Evolutionary conservation across 2,113 vertebrate genomes (phyloP).

Genomic region (Macroglossus sobrinus): DNA sequence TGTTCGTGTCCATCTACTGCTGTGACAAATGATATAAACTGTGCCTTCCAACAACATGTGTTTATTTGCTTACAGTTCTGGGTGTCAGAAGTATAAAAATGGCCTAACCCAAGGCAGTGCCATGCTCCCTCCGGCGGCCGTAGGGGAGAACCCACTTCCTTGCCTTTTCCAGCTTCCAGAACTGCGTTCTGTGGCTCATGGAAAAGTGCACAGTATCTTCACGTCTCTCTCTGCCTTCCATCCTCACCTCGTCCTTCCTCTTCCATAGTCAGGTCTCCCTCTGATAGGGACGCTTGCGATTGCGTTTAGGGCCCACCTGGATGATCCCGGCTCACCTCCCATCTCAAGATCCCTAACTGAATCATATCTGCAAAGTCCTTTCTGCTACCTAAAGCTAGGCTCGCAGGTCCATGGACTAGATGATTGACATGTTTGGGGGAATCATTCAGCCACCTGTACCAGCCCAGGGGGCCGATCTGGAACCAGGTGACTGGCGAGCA

Average conservation of each 20-base stretch:
- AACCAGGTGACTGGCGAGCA: not conserved
- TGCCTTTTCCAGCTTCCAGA: not conserved
- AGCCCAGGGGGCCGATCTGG: not conserved
- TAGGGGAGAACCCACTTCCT: not conserved
- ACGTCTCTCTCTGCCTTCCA: not conserved
- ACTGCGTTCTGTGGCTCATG: accelerated
- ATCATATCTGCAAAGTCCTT: no score
- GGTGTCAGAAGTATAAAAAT: not conserved
- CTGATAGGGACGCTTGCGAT: not conserved
- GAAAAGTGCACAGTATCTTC: accelerated
- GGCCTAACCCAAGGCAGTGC: not conserved
- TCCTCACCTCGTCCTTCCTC: no score
- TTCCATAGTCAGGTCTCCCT: not conserved
- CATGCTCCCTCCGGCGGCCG: accelerated
- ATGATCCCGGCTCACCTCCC: not conserved
- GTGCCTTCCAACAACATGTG: not conserved
- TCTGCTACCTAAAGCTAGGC: not conserved
- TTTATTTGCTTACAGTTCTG: not conserved
- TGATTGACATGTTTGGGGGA: not conserved
- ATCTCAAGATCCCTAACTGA: not conserved
- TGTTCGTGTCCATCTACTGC: not conserved
- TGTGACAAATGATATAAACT: accelerated
- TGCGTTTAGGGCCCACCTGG: not conserved
- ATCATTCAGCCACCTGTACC: not conserved
- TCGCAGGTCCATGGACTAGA: not conserved